Evolutionary conservation across 2,888 invertebrate species (phyloP).

Genomic region (Mystacides longicornis): DNA sequence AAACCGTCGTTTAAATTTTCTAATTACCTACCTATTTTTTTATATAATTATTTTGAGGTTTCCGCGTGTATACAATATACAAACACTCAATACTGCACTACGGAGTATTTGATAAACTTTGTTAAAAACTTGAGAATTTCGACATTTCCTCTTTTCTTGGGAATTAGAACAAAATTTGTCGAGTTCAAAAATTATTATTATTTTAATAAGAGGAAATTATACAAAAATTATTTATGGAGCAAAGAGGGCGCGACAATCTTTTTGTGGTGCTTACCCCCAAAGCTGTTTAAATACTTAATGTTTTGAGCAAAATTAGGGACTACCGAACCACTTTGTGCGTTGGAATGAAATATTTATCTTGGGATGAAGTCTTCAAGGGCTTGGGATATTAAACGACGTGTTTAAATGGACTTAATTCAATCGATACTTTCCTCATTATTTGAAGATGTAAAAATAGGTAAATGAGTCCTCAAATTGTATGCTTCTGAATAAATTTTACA

Average conservation of each 20-base stretch:
- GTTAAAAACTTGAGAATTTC: background rate
- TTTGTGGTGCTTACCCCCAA: background rate
- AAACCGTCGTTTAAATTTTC: no score
- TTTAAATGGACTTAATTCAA: no score
- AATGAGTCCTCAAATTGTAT: no score
- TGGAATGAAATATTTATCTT: background rate
- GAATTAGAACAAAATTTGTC: background rate
- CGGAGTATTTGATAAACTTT: background rate
- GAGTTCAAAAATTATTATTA: background rate
- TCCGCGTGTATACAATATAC: no score
- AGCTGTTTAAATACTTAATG: constrained; percentile 1
- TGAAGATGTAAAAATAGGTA: no score
- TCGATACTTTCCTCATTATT: no score
- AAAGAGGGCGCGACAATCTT: background rate
- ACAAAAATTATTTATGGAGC: background rate
- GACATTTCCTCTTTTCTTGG: background rate
- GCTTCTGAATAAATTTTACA: no score
- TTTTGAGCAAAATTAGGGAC: background rate
- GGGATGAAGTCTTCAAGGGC: background rate
- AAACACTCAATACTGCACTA: no score
- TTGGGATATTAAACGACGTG: no score
- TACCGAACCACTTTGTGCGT: background rate
- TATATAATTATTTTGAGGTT: no score
- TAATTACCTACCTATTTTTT: no score
- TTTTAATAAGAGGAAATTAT: background rate